Percentiles rank a stretch among this genome's conserved stretches.
Evolutionary conservation across 2,888 invertebrate genomes (phyloP).

Genomic region (Dynastes maya): DNA sequence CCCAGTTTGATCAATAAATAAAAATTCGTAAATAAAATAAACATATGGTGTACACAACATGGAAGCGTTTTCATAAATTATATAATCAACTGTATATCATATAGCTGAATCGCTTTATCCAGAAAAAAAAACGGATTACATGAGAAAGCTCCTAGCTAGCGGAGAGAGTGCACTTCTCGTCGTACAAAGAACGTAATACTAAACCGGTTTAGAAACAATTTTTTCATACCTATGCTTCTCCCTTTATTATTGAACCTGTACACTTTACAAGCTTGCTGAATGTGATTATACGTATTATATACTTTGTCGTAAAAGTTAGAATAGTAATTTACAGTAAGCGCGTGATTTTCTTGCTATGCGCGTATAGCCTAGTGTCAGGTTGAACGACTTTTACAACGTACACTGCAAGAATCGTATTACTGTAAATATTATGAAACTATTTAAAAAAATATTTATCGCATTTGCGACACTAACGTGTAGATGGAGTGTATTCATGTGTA

Average conservation of each 20-base stretch:
- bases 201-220: constrained; percentile 43
- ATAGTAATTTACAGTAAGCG: constrained; percentile 35
- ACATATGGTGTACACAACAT: background rate
- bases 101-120: constrained; percentile 19
- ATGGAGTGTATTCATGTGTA: background rate
- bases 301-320: constrained; percentile 43
- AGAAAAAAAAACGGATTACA: constrained; percentile 23
- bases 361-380: constrained; percentile 24
- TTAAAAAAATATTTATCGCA: constrained; percentile 26
- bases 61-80: constrained; percentile 16
- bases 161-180: constrained; percentile 8
- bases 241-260: constrained; percentile 45
- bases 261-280: constrained; percentile 46
- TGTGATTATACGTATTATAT: constrained; percentile 32
- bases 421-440: constrained; percentile 22
- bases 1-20: too few species aligned
- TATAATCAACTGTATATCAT: constrained; percentile 13
- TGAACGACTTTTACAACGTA: constrained; percentile 38
- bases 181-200: constrained; percentile 13
- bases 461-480: background rate
- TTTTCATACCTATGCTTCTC: constrained; percentile 44
- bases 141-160: constrained; percentile 20
- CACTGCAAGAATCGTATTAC: constrained; percentile 13
- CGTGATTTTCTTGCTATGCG: constrained; percentile 28
- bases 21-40: too few species aligned